Evolutionary conservation across 53 echinoderm and acorn worm species (phyloP), one percentile per base, ranked within the genome.

Genomic region (Holothuria scabra): DNA sequence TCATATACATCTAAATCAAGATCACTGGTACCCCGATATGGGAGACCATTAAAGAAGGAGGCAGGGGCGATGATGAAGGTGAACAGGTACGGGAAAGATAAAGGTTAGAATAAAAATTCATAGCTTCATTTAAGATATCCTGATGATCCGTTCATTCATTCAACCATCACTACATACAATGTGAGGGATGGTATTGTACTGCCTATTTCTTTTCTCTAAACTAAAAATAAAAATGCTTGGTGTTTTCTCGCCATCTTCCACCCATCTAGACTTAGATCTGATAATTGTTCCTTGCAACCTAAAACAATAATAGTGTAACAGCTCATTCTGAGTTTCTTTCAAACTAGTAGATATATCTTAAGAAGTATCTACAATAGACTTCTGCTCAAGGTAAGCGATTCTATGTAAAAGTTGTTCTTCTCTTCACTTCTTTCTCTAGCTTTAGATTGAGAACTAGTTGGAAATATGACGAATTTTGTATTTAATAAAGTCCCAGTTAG

Each of bases 101-200:
- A n/a, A n/a, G n/a, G n/a, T n/a, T n/a, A n/a, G n/a, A n/a, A n/a
- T n/a, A n/a, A n/a, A n/a, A n/a, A n/a, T n/a, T n/a, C n/a, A n/a
- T n/a, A n/a, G n/a, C n/a, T n/a, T n/a, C n/a, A n/a, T n/a, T n/a
- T 4, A 76, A 55, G 23, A 56, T 76, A 76, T 46, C 49, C 12
- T 52, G 9, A 16, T 44, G 30, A 23, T 76, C 38, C 3, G 33
- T 20, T 12, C 33, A 12, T n/a, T n/a, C 4, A 69, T 7, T 20
- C 8, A 3, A 33, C 66, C 66, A 2, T 66, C 29, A 30, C 4
- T 5, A 11, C 16, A 2, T 16, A 28, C 8, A 3, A 76, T 20
- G 1, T 46, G 20, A 25, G 16, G 11, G 9, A 76, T 29, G 8
- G 16, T n/a, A 28, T 57, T 46, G 8, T 38, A 12, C 30, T 12